A percentile compares a stretch with the other conserved stretches of the same genome.
phyloP scores from a whole-genome alignment of 2,797 vertebrate genomes.

The Hybognathus amarus region DNA sequence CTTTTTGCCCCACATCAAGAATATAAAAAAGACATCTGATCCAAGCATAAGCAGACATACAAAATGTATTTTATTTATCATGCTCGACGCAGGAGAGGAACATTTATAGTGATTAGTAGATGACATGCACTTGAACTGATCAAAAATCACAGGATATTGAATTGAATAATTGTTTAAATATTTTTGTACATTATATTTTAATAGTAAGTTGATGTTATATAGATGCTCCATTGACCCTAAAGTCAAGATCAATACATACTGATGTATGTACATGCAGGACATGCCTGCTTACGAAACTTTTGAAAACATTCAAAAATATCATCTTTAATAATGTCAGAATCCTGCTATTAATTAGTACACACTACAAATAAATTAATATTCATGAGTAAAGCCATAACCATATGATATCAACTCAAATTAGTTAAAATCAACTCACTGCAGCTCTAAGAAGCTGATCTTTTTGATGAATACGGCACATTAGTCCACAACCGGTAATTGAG shows the following conservation, averaged over 20 bases:
- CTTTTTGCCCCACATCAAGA: background rate
- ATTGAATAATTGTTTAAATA: background rate
- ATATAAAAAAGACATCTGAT: background rate
- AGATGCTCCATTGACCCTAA: background rate
- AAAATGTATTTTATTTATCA: background rate
- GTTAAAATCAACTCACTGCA: no score
- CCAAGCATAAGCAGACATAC: background rate
- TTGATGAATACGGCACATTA: background rate
- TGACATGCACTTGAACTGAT: background rate
- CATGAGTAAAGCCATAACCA: background rate
- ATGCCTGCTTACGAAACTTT: background rate
- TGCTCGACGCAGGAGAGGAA: background rate
- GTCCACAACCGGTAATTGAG: background rate
- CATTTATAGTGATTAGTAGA: background rate
- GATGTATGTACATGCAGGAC: no score
- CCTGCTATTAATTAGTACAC: background rate
- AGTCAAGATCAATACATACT: background rate
- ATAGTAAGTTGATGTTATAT: background rate
- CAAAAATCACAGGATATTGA: background rate
- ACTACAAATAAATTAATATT: background rate
- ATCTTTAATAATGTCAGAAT: background rate
- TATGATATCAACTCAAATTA: background rate
- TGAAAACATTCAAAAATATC: background rate
- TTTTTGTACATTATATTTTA: background rate
- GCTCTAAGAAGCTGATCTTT: background rate